A percentile compares a stretch with the other conserved stretches of the same genome.
These are phyloP conservation scores for Palloptera scutellata DNA, from an alignment of 2,888 invertebrate genomes.

Conservation along the genomic window DNA sequence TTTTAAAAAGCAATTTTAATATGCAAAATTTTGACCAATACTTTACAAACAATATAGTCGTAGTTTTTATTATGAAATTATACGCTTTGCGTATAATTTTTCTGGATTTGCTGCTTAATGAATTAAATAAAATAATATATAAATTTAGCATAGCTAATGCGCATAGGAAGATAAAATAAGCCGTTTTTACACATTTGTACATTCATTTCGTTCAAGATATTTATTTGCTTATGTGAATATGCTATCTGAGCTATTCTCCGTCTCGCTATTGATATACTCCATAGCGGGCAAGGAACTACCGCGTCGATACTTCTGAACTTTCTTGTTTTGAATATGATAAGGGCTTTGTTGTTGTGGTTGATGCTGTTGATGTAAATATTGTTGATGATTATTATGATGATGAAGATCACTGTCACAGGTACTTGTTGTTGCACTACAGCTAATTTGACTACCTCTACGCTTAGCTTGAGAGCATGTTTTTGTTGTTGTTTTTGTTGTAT, in stretches of 20 bases:
- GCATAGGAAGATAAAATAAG: too few species aligned
- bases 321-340: conserved; percentile 35
- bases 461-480: conserved; percentile 13
- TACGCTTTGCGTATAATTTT: too few species aligned
- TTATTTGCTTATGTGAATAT: conserved; percentile 46
- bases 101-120: too few species aligned
- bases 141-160: too few species aligned
- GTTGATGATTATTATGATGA: conserved; percentile 18
- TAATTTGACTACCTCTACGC: conserved; percentile 38
- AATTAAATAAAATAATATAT: too few species aligned
- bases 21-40: too few species aligned
- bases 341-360: conserved; percentile 25
- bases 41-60: too few species aligned
- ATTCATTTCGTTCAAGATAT: too few species aligned
- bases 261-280: conserved; percentile 60
- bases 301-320: conserved; percentile 44
- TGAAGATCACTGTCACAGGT: conserved; percentile 35
- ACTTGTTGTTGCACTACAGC: conserved; percentile 35
- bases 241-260: conserved; percentile 64
- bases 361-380: conserved; percentile 14
- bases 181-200: too few species aligned
- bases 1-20: too few species aligned
- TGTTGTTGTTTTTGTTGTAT: conserved; percentile 9
- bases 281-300: conserved; percentile 58
- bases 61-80: too few species aligned